Conservation (phyloP, 2,797 vertebrate genomes). For the Platyrinchus mystaceus region DNA sequence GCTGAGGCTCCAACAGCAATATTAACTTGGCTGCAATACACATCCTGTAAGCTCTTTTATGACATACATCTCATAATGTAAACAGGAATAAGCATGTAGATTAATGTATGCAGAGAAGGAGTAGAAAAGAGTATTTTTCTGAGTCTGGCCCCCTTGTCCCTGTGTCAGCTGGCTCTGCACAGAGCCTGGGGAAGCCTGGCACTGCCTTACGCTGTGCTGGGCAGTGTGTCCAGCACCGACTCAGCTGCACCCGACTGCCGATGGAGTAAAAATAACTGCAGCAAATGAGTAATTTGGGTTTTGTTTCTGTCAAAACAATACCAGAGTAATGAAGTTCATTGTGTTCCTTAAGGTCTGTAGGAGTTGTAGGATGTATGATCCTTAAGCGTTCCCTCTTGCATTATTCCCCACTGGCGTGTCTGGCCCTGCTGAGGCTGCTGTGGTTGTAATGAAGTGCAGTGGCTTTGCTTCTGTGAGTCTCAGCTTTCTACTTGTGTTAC, state of each 20-base stretch:
- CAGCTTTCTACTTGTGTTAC: not conserved
- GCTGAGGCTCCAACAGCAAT: constrained; percentile 47
- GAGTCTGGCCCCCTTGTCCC: not conserved
- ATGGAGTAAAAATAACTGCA: not conserved
- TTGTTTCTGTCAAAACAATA: constrained; percentile 2
- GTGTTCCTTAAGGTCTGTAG: not conserved
- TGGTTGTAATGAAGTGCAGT: not conserved
- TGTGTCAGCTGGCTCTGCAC: not conserved
- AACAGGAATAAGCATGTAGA: constrained; percentile 31
- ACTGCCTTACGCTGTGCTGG: accelerated
- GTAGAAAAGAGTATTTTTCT: not conserved
- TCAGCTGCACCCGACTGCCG: not conserved
- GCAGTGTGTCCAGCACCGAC: accelerated
- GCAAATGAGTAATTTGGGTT: not conserved
- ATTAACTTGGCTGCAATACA: constrained; percentile 46
- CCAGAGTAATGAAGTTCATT: not conserved
- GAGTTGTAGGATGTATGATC: not conserved
- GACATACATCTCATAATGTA: constrained; percentile 12
- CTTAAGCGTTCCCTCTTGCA: not conserved
- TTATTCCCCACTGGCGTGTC: not conserved
- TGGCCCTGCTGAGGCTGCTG: not conserved
- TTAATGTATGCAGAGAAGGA: not conserved
- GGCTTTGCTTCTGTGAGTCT: not conserved
- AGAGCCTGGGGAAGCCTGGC: not conserved
- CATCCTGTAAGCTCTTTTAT: constrained; percentile 45